Evolutionary conservation across 2,888 invertebrate genomes (phyloP).

Genomic region (Autographa gamma): DNA sequence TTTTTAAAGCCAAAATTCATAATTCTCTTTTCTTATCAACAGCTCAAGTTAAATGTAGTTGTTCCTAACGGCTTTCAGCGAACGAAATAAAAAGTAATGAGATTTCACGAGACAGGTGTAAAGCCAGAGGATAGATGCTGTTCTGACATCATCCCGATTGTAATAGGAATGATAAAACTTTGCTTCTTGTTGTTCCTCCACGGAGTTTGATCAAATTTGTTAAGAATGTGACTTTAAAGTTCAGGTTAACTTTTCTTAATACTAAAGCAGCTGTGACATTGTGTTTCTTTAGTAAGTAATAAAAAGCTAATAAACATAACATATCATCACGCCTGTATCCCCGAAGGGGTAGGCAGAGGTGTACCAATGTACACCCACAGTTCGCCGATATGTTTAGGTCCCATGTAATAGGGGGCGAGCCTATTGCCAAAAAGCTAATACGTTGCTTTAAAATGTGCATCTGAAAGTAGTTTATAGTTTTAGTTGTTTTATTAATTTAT

Average conservation of each 20-base stretch:
- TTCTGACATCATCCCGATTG: not conserved
- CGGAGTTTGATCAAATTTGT: not conserved
- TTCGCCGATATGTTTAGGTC: too few species aligned
- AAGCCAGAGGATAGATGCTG: not conserved
- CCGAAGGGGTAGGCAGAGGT: too few species aligned
- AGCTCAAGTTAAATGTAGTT: not conserved
- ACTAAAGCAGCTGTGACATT: not conserved
- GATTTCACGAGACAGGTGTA: not conserved
- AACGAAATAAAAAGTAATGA: slow-evolving; percentile 1
- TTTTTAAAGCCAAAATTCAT: not conserved
- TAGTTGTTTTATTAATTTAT: too few species aligned
- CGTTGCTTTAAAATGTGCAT: too few species aligned
- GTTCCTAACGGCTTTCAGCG: not conserved
- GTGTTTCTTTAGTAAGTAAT: not conserved
- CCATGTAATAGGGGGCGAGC: too few species aligned
- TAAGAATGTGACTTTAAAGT: not conserved
- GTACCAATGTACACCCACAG: too few species aligned
- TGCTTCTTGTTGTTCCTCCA: not conserved
- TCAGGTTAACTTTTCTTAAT: not conserved
- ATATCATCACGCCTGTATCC: too few species aligned
- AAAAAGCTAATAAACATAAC: not conserved
- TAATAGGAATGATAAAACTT: not conserved
- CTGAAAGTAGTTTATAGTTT: too few species aligned
- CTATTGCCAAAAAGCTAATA: not conserved
- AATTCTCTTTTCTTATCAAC: not conserved